Base-by-base conservation (phyloP, 2,797 vertebrate species). In the Amazona finschi region DNA sequence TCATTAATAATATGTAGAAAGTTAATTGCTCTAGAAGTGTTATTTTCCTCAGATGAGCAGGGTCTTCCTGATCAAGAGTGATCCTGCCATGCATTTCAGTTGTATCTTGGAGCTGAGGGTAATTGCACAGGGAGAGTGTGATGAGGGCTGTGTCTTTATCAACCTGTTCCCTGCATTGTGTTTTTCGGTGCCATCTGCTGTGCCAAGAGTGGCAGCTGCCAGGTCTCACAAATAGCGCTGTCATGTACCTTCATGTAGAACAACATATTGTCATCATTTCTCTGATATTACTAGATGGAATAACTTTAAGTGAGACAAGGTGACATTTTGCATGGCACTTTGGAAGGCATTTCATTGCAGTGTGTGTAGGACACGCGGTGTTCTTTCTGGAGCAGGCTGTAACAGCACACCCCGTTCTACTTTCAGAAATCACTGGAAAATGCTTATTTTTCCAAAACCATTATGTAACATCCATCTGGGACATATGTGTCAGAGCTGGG, bases 181-280 rank as follows among this genome's bases (percentile, higher is more conserved):
- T 93, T 97, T 97, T 97, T 96, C 94, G 60, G 80, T 36, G 75
- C 96, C 96, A 95, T 97, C 97, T 97, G 97, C 96, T 97, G 41
- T 73, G 84, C 72, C 1, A 3, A 96, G 96, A 97, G 78, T 95
- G 95, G 93, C 96, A 97, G 97, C 95, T 97, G 97, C 96, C 97
- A 76, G 93, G 93, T 96, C 96, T 95, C 87, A 95, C 97, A 96
- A 96, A 97, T 92, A 89, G 95, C 55, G 49, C 88, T 39, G 93
- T 93, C 94, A 83, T 92, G 91, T 89, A 87, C 94, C 95, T 97
- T 76, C 79, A 41, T 85, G 92, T 82, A 90, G 82, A 97, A 89
- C 90, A 97, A 88, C 73, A 91, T 95, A 93, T 83, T 85, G 39
- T 85, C 89, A 55, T 97, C 61, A 97, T 95, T 97, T 94, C 95